Conservation (phyloP, 2,888 invertebrate species). For the Terebella lapidaria region DNA sequence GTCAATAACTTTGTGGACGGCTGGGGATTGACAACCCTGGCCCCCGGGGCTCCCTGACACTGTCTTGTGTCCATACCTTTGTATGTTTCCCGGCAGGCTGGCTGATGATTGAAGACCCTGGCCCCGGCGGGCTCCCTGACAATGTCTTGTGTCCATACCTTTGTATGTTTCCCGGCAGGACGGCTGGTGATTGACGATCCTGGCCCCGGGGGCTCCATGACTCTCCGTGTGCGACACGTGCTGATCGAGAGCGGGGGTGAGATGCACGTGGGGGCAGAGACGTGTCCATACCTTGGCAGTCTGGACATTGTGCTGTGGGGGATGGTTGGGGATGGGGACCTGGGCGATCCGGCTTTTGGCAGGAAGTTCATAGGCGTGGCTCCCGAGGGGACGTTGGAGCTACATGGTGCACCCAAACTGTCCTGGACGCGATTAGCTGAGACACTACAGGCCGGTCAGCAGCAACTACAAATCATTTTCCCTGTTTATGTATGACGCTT, state of each 20-base stretch:
- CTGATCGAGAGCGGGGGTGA: slow-evolving; percentile 20
- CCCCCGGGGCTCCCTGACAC: too few relatives aligned
- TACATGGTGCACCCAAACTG: slow-evolving; percentile 30
- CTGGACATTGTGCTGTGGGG: slow-evolving; percentile 23
- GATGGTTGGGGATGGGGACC: slow-evolving; percentile 20
- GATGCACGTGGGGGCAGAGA: slow-evolving; percentile 28
- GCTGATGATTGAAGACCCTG: too few relatives aligned
- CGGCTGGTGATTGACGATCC: slow-evolving; percentile 23
- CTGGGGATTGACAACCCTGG: too few relatives aligned
- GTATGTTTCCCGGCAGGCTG: too few relatives aligned
- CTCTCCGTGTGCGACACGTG: slow-evolving; percentile 20
- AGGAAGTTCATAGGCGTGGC: slow-evolving; percentile 34
- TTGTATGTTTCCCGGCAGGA: slow-evolving; percentile 14
- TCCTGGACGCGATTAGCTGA: slow-evolving; percentile 32
- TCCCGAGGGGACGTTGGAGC: slow-evolving; percentile 28
- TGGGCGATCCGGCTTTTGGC: slow-evolving; percentile 22
- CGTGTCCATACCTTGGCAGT: slow-evolving; percentile 21
- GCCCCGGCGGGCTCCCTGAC: too few relatives aligned
- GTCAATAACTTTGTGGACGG: too few relatives aligned
- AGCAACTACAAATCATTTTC: too few relatives aligned
- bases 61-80: too few relatives aligned
- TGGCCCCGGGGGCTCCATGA: slow-evolving; percentile 13
- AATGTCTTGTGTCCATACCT: too few relatives aligned
- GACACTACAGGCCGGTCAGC: slow-evolving; percentile 10
- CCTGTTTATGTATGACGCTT: too few relatives aligned